Percentiles rank a stretch among this genome's conserved stretches.
Conservation (phyloP, 2,888 invertebrate species). For the Ectropis crepuscularia region DNA sequence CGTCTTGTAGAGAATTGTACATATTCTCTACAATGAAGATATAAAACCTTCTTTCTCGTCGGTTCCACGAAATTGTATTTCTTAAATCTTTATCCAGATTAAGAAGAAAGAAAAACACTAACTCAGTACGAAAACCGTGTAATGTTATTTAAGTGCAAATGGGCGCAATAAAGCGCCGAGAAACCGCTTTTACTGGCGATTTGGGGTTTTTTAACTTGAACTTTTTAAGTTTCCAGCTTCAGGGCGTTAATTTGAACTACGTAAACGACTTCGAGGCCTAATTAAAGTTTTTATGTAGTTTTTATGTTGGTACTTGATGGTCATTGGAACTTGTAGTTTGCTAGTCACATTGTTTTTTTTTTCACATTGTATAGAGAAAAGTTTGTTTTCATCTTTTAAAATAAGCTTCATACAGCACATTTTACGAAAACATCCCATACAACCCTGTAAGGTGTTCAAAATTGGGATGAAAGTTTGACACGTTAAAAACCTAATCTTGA, state of each 20-base stretch:
- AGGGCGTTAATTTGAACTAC: conserved; percentile 15
- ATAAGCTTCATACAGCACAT: no score
- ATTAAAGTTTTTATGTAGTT: conserved; percentile 1
- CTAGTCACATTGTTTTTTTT: neutral
- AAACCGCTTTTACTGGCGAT: conserved; percentile 30
- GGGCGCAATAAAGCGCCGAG: conserved; percentile 29
- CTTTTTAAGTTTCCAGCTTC: conserved; percentile 15
- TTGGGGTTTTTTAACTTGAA: conserved; percentile 23
- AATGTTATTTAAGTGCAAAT: conserved; percentile 35
- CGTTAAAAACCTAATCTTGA: no score
- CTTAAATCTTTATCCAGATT: conserved; percentile 19
- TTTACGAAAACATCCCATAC: neutral
- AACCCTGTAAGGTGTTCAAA: no score
- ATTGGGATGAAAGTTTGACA: no score
- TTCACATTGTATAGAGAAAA: no score
- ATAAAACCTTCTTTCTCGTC: no score
- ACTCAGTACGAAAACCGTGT: conserved; percentile 21
- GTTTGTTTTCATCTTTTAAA: no score
- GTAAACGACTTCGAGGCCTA: conserved; percentile 1
- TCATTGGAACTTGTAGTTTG: neutral
- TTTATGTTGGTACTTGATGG: neutral
- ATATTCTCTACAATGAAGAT: no score
- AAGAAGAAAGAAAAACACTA: conserved; percentile 24
- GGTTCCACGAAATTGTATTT: neutral
- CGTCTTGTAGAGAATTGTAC: no score